phyloP scores from a whole-genome alignment of 2,113 vertebrate species.

The Tauraco erythrolophus region DNA sequence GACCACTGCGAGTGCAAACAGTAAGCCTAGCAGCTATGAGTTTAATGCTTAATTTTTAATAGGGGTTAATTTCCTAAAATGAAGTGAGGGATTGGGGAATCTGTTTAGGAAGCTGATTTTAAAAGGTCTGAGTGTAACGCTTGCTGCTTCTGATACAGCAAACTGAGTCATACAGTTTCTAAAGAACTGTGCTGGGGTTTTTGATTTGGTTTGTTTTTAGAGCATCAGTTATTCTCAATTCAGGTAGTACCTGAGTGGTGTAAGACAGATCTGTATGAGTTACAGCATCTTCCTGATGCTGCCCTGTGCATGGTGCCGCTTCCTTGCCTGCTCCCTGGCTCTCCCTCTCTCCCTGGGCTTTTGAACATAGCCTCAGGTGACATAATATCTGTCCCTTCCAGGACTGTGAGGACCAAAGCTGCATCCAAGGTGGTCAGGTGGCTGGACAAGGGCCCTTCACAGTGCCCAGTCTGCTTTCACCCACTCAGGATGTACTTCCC shows the following conservation, averaged over 20 bases:
- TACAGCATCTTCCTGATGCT: neutral
- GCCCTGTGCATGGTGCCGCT: accelerated
- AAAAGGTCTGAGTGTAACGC: neutral
- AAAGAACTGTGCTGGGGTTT: neutral
- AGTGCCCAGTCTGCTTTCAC: neutral
- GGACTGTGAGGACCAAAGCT: neutral
- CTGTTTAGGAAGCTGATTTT: neutral
- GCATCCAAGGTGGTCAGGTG: neutral
- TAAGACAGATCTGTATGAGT: neutral
- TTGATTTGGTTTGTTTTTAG: neutral
- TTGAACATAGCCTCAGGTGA: neutral
- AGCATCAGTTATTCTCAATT: neutral
- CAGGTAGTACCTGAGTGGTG: neutral
- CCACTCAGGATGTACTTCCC: neutral
- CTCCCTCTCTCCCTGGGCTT: neutral
- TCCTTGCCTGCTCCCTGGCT: neutral
- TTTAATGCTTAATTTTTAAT: neutral
- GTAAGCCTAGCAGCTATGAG: neutral
- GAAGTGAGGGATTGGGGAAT: neutral
- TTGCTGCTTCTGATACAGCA: neutral
- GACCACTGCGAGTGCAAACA: neutral
- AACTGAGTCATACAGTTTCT: neutral
- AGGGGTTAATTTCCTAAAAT: neutral
- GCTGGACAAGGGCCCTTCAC: neutral
- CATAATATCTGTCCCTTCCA: neutral